Percentiles rank a stretch among this genome's conserved stretches.
Conservation (phyloP, 2,888 invertebrate species). For the Leptinotarsa haldemani region DNA sequence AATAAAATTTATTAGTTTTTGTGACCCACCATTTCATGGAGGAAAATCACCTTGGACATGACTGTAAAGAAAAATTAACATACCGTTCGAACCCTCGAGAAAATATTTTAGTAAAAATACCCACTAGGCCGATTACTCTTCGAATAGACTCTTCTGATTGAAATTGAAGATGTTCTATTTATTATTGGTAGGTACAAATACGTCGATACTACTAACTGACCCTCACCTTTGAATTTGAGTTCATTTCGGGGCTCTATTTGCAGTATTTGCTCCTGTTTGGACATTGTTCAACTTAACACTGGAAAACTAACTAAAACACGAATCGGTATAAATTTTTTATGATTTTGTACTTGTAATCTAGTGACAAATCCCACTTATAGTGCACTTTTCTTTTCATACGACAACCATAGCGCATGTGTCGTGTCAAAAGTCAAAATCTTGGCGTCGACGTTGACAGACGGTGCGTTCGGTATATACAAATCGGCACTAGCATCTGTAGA, state of each 20-base stretch:
- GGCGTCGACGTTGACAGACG: neutral
- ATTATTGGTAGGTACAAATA: slow-evolving; percentile 43
- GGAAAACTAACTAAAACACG: slow-evolving; percentile 50
- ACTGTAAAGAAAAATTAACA: neutral
- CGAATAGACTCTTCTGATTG: slow-evolving; percentile 29
- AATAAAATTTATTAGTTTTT: neutral
- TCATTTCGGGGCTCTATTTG: slow-evolving; percentile 89
- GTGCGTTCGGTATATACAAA: neutral
- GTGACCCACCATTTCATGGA: neutral
- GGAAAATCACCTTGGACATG: neutral
- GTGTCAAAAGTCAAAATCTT: slow-evolving; percentile 6
- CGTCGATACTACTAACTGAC: slow-evolving; percentile 47
- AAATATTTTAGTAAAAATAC: slow-evolving; percentile 1
- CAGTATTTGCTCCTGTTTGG: slow-evolving; percentile 83
- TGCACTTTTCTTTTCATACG: slow-evolving; percentile 51
- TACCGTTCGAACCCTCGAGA: neutral
- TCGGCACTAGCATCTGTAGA: too few relatives aligned
- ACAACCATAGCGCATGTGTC: slow-evolving; percentile 34
- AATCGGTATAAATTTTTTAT: slow-evolving; percentile 36
- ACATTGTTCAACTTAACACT: slow-evolving; percentile 67
- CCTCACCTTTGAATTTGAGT: slow-evolving; percentile 90
- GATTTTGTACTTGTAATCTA: slow-evolving; percentile 30
- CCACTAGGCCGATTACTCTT: slow-evolving; percentile 8
- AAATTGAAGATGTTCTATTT: slow-evolving; percentile 33
- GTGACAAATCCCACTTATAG: slow-evolving; percentile 64